A percentile compares a stretch with the other conserved stretches of the same genome.
Evolutionary conservation across 2,888 invertebrate species (phyloP).

Genomic region (Pantelozetes paolii): DNA sequence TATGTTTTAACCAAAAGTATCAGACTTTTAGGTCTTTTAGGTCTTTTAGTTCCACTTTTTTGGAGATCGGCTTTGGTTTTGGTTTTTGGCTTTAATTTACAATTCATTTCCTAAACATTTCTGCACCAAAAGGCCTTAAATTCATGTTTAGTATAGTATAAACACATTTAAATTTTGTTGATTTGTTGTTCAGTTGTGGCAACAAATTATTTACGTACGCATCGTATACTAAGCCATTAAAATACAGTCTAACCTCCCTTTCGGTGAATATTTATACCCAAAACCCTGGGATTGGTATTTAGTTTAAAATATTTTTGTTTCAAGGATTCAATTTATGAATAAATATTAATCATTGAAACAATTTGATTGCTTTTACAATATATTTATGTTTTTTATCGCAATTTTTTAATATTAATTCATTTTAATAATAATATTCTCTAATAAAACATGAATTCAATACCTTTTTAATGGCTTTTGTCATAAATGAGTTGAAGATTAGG

Average conservation of each 20-base stretch:
- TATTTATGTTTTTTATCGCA: neutral
- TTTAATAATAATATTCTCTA: constrained; percentile 5
- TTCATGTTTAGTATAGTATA: neutral
- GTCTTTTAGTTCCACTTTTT: constrained; percentile 24
- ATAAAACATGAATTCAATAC: constrained; percentile 32
- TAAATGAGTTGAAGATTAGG: constrained; percentile 21
- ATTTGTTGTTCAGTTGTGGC: constrained; percentile 18
- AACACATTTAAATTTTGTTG: neutral
- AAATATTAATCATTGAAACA: neutral
- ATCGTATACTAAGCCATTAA: neutral
- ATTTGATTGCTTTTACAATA: neutral
- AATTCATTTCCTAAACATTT: neutral
- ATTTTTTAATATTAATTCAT: constrained; percentile 2
- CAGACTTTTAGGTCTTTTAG: too few species aligned
- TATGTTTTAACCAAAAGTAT: constrained; percentile 13
- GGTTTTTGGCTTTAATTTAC: neutral
- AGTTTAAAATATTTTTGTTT: neutral
- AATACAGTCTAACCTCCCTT: constrained; percentile 10
- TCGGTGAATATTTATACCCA: neutral
- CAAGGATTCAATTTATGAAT: neutral
- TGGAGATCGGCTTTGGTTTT: constrained; percentile 12
- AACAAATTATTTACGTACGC: constrained; percentile 30
- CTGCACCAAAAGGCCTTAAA: neutral
- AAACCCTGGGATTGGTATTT: too few species aligned
- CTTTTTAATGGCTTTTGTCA: neutral